A percentile compares a stretch with the other conserved stretches of the same genome.
Conservation (phyloP, 1,140 invertebrate genomes). For the Drosophila bifasciata region DNA sequence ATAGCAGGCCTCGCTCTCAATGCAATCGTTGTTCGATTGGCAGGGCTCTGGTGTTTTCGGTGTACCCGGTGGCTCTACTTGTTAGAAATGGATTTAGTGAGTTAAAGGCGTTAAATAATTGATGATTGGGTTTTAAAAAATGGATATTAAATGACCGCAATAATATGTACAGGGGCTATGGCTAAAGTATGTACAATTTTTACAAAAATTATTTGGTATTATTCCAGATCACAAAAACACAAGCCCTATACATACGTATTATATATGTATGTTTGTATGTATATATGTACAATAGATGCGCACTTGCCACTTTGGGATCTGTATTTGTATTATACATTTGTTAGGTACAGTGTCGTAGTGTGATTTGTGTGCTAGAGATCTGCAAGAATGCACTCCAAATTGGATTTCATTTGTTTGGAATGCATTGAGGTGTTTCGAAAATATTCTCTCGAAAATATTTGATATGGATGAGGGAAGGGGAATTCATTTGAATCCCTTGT, state of each 20-base stretch:
- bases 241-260: slow-evolving; percentile 61
- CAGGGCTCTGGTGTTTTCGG: slow-evolving; percentile 88
- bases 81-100: slow-evolving; percentile 63
- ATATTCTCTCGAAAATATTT: slow-evolving; percentile 8
- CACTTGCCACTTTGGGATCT: slow-evolving; percentile 57
- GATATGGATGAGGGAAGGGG: neutral
- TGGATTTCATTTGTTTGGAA: too few species aligned
- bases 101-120: slow-evolving; percentile 27
- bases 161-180: slow-evolving; percentile 52
- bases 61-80: slow-evolving; percentile 88
- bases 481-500: too few species aligned
- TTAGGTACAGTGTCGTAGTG: too few species aligned
- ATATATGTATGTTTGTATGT: slow-evolving; percentile 12
- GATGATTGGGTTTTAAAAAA: slow-evolving; percentile 6
- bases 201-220: slow-evolving; percentile 40
- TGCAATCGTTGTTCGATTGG: slow-evolving; percentile 90
- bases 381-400: neutral
- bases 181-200: slow-evolving; percentile 48
- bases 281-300: slow-evolving; percentile 36
- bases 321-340: too few species aligned
- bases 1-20: slow-evolving; percentile 90
- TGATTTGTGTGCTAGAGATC: neutral
- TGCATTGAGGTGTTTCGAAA: too few species aligned
- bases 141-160: neutral
- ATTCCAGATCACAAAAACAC: slow-evolving; percentile 28